Evolutionary conservation across 2,888 invertebrate genomes (phyloP).

Genomic region (Bombylius major): DNA sequence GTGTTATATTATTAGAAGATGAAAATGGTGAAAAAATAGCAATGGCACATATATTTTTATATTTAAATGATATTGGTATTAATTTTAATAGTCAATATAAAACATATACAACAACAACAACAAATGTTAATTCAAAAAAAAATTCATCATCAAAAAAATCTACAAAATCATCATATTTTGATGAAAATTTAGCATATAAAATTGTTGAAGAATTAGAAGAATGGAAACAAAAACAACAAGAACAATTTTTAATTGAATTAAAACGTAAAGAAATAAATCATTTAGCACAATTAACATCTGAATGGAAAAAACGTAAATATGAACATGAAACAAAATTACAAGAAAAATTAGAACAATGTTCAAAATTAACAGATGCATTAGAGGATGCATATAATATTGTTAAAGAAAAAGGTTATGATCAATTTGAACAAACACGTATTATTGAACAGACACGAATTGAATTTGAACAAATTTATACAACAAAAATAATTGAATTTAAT

Average conservation of each 20-base stretch:
- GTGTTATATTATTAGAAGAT: constrained; percentile 15
- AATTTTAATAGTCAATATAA: constrained; percentile 15
- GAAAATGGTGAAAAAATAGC: constrained; percentile 13
- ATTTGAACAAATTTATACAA: constrained; percentile 45
- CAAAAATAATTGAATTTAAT: constrained; percentile 45
- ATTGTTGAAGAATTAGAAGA: constrained; percentile 55
- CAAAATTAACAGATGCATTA: constrained; percentile 44
- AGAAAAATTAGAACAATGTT: constrained; percentile 48
- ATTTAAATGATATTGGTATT: constrained; percentile 14
- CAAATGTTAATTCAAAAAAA: background rate
- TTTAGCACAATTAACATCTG: constrained; percentile 40
- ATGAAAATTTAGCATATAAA: constrained; percentile 36
- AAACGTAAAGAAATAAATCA: constrained; percentile 46
- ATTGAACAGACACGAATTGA: constrained; percentile 45
- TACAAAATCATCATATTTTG: constrained; percentile 3
- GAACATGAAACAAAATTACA: constrained; percentile 45
- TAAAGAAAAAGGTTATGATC: constrained; percentile 9
- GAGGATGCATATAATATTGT: constrained; percentile 24
- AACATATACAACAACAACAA: background rate
- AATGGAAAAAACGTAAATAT: constrained; percentile 44
- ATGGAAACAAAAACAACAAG: constrained; percentile 59
- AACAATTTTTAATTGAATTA: constrained; percentile 47
- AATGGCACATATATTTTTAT: constrained; percentile 15
- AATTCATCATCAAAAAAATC: background rate
- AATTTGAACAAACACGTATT: constrained; percentile 17